A percentile compares a stretch with the other conserved stretches of the same genome.
Evolutionary conservation across 2,888 invertebrate species (phyloP).

Genomic region (Junonia oenone): DNA sequence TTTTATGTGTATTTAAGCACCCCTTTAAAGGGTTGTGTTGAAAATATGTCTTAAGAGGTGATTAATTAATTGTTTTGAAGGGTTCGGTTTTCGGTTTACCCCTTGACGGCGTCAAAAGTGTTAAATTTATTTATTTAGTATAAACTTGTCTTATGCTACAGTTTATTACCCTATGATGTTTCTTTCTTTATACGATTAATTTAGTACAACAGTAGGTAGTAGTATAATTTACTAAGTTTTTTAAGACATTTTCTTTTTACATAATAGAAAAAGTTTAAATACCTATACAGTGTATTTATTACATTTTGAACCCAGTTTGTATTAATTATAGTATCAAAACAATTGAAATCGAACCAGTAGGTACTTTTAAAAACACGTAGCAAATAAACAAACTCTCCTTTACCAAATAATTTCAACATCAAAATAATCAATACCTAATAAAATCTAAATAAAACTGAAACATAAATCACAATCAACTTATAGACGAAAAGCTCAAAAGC

Average conservation of each 20-base stretch:
- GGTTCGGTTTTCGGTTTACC: conserved; percentile 14
- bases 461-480: conserved; percentile 12
- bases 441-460: neutral
- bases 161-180: neutral
- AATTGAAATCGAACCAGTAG: too few relatives aligned
- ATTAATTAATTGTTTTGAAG: conserved; percentile 27
- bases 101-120: neutral
- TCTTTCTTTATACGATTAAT: too few relatives aligned
- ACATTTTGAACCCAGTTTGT: too few relatives aligned
- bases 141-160: neutral
- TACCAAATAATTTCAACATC: too few relatives aligned
- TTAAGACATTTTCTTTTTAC: too few relatives aligned
- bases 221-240: too few relatives aligned
- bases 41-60: conserved; percentile 26
- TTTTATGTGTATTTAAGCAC: conserved; percentile 6
- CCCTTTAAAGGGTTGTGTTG: conserved; percentile 24
- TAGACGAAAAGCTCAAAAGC: conserved; percentile 5
- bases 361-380: too few relatives aligned
- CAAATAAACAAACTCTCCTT: too few relatives aligned
- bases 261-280: too few relatives aligned
- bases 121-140: neutral
- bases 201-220: too few relatives aligned
- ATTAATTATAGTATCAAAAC: too few relatives aligned
- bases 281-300: too few relatives aligned
- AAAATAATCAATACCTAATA: neutral